These are phyloP conservation scores for Hypolimnas misippus DNA, from an alignment of 2,888 invertebrate genomes.

Conservation along the genomic window DNA sequence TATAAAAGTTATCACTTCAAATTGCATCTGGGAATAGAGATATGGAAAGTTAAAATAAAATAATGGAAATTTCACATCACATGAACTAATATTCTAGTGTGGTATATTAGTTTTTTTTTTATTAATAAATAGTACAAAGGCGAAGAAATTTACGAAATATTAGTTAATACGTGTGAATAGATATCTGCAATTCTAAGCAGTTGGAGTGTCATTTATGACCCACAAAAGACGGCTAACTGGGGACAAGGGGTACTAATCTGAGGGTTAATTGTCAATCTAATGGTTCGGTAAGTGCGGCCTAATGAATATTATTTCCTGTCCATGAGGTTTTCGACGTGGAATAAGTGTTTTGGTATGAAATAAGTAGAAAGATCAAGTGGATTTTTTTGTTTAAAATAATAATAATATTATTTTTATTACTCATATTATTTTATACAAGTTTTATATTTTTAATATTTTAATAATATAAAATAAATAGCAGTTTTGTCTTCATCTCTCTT, in stretches of 20 bases:
- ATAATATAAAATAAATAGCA: no score
- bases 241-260: slow-evolving; percentile 62
- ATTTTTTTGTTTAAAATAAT: no score
- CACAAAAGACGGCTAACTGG: slow-evolving; percentile 70
- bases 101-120: neutral
- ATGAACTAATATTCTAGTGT: neutral
- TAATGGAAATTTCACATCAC: neutral
- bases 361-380: neutral
- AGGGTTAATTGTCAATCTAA: slow-evolving; percentile 72
- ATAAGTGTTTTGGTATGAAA: neutral
- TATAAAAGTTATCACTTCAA: neutral
- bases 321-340: slow-evolving; percentile 40
- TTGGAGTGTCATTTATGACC: slow-evolving; percentile 63
- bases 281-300: slow-evolving; percentile 67
- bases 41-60: neutral
- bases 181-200: slow-evolving; percentile 35
- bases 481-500: no score
- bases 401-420: no score
- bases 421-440: no score
- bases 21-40: neutral
- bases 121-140: neutral
- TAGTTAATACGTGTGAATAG: slow-evolving; percentile 21
- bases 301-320: slow-evolving; percentile 71
- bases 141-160: neutral
- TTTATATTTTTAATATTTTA: no score